Evolutionary conservation across 2,797 vertebrate species (phyloP).

Genomic region (Hipposideros larvatus): DNA sequence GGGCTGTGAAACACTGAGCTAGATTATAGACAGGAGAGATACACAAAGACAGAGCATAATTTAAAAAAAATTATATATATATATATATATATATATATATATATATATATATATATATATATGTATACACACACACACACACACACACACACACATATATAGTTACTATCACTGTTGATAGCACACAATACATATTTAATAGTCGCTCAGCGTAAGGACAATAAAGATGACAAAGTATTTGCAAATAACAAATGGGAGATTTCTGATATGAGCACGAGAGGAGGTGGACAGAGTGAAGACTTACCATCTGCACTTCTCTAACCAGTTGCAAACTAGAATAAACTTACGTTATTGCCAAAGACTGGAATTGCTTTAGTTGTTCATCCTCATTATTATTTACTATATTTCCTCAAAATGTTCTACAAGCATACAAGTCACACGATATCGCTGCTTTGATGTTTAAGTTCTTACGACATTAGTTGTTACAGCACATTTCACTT

Average conservation of each 20-base stretch:
- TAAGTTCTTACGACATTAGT: constrained; percentile 60
- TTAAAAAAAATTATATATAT: neutral
- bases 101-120: too few relatives aligned
- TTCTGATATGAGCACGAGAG: neutral
- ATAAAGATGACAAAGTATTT: neutral
- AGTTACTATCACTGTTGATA: neutral
- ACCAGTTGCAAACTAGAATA: neutral
- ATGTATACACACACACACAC: too few relatives aligned
- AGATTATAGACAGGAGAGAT: neutral
- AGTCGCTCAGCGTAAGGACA: neutral
- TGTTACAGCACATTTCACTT: neutral
- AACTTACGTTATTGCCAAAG: neutral
- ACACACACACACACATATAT: neutral
- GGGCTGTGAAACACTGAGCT: neutral
- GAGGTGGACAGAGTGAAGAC: neutral
- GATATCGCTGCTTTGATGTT: constrained; percentile 9
- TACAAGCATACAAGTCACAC: neutral
- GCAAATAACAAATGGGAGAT: neutral
- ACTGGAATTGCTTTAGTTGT: neutral
- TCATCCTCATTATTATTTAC: neutral
- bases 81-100: too few relatives aligned
- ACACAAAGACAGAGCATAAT: neutral
- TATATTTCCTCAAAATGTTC: constrained; percentile 21
- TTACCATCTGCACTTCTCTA: neutral
- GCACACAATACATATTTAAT: neutral